Percentiles rank a stretch among this genome's conserved stretches.
These are phyloP conservation scores for Cepaea nemoralis DNA, from an alignment of 1,140 invertebrate species.

Conservation along the genomic window DNA sequence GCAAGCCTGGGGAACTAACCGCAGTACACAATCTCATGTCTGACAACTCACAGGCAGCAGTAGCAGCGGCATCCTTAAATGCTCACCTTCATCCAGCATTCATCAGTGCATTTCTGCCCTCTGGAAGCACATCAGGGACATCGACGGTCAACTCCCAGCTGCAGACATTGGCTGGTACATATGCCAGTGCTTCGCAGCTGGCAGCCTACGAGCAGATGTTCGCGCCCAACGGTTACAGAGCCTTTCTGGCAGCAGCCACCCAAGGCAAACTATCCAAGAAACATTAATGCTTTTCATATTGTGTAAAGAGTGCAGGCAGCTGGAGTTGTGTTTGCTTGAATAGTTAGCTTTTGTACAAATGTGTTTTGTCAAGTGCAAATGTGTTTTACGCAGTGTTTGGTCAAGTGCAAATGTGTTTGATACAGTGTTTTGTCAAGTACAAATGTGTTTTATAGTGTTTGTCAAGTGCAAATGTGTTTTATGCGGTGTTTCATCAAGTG, in stretches of 20 bases:
- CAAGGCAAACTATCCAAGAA: slow-evolving; percentile 24
- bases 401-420: no score
- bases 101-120: slow-evolving; percentile 28
- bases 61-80: slow-evolving; percentile 1
- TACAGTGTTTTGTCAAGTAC: no score
- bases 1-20: neutral
- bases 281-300: slow-evolving; percentile 10
- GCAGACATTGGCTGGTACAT: slow-evolving; percentile 23
- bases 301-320: neutral
- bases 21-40: neutral
- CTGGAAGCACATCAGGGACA: neutral
- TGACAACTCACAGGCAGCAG: slow-evolving; percentile 32
- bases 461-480: no score
- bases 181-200: slow-evolving; percentile 31
- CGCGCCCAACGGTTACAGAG: slow-evolving; percentile 39
- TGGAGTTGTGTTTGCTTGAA: neutral
- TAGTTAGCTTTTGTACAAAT: no score
- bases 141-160: slow-evolving; percentile 3
- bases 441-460: neutral
- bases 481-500: no score
- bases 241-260: slow-evolving; percentile 20
- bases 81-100: slow-evolving; percentile 44
- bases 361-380: no score
- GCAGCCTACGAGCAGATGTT: slow-evolving; percentile 41
- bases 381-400: no score